These are phyloP conservation scores for Amniataba percoides DNA, from an alignment of 2,797 vertebrate species.

Conservation along the genomic window DNA sequence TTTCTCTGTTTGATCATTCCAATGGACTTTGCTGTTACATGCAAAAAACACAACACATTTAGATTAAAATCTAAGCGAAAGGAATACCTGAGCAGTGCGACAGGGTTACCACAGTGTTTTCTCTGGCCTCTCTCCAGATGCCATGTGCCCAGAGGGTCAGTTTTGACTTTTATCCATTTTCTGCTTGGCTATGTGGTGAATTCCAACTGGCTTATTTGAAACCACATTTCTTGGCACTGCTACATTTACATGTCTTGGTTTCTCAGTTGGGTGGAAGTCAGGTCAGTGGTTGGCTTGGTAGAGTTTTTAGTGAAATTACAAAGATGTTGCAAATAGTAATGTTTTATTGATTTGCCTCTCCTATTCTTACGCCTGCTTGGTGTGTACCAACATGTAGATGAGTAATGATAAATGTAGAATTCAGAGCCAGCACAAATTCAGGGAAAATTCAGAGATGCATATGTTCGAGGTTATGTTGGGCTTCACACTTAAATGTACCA, in stretches of 20 bases:
- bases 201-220: background rate
- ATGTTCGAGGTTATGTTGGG: background rate
- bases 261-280: background rate
- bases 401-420: too few species aligned
- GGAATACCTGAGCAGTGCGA: slow-evolving; percentile 9
- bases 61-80: slow-evolving; percentile 11
- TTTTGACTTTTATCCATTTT: background rate
- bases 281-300: background rate
- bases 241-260: background rate
- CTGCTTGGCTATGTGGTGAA: background rate
- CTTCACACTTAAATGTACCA: background rate
- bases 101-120: background rate
- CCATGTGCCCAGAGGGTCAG: background rate
- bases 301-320: background rate
- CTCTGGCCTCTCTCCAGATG: slow-evolving; percentile 5
- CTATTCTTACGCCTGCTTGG: background rate
- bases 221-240: background rate
- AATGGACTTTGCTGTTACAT: background rate
- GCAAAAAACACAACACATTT: background rate
- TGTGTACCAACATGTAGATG: background rate
- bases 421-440: too few species aligned
- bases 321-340: background rate
- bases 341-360: background rate
- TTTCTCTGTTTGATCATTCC: background rate
- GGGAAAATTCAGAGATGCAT: background rate